These are phyloP conservation scores for Dione vanillae DNA, from an alignment of 2,888 invertebrate species.

Conservation along the genomic window DNA sequence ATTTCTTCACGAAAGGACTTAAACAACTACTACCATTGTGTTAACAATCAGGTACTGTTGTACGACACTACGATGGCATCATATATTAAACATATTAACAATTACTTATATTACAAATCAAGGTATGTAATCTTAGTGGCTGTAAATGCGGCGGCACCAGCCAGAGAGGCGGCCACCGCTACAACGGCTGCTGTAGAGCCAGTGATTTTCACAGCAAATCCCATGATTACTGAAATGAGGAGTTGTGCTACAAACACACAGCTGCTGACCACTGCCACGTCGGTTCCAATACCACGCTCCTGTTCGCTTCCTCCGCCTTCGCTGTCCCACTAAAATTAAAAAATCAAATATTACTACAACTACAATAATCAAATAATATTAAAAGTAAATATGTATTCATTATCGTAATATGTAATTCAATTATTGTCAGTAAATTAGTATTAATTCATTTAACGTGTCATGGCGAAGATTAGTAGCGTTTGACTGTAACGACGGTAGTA, in stretches of 20 bases:
- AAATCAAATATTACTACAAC: background rate
- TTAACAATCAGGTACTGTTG: too few species aligned
- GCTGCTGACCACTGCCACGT: slow-evolving; percentile 96
- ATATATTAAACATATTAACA: too few species aligned
- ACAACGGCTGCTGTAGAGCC: slow-evolving; percentile 96
- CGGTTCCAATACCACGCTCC: slow-evolving; percentile 96
- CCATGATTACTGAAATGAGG: slow-evolving; percentile 93
- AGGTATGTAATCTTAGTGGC: slow-evolving; percentile 96
- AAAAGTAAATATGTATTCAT: too few species aligned
- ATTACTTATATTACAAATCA: slow-evolving; percentile 91
- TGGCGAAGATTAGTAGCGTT: too few species aligned
- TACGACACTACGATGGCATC: too few species aligned
- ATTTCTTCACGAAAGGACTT: too few species aligned
- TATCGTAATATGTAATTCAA: too few species aligned
- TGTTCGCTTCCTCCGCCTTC: slow-evolving; percentile 80
- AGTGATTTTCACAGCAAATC: slow-evolving; percentile 90
- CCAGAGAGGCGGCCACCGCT: slow-evolving; percentile 91
- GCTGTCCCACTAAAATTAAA: slow-evolving; percentile 71
- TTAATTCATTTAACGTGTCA: too few species aligned
- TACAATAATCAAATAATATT: too few species aligned
- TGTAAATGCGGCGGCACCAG: slow-evolving; percentile 92
- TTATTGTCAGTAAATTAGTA: too few species aligned
- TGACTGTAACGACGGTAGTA: too few species aligned
- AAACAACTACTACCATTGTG: too few species aligned
- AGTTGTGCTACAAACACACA: slow-evolving; percentile 99